Evolutionary conservation across 1,140 invertebrate genomes (phyloP).

Genomic region (Lasioglossum albipes): DNA sequence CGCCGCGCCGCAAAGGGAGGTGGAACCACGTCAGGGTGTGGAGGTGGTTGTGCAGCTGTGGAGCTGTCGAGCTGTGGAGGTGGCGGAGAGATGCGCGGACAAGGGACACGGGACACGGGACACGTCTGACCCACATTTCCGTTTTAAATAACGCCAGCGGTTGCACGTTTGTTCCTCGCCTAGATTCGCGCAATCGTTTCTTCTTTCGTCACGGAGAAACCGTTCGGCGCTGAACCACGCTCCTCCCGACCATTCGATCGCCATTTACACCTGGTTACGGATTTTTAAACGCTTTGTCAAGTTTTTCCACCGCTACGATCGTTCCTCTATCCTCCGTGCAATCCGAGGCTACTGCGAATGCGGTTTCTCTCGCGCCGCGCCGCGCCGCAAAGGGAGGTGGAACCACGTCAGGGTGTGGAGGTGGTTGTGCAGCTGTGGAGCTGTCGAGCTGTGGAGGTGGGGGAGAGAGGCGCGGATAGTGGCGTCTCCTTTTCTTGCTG

Average conservation of each 20-base stretch:
- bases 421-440: too few species aligned
- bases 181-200: constrained; percentile 15
- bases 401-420: neutral
- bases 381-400: constrained; percentile 16
- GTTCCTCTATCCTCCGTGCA: too few species aligned
- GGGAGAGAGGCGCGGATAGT: constrained; percentile 17
- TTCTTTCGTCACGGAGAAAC: neutral
- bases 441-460: neutral
- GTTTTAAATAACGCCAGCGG: constrained; percentile 69
- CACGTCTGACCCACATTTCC: constrained; percentile 68
- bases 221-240: neutral
- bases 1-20: constrained; percentile 14
- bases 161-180: constrained; percentile 33
- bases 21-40: constrained; percentile 2
- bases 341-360: too few species aligned
- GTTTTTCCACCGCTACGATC: too few species aligned
- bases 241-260: neutral
- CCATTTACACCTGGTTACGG: too few species aligned
- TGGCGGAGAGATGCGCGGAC: constrained; percentile 12
- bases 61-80: neutral
- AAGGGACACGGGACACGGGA: constrained; percentile 23
- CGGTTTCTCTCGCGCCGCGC: constrained; percentile 22
- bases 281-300: too few species aligned
- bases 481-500: neutral
- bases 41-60: too few species aligned